Evolutionary conservation across 2,113 vertebrate species (phyloP).

Genomic region (Heterotis niloticus): DNA sequence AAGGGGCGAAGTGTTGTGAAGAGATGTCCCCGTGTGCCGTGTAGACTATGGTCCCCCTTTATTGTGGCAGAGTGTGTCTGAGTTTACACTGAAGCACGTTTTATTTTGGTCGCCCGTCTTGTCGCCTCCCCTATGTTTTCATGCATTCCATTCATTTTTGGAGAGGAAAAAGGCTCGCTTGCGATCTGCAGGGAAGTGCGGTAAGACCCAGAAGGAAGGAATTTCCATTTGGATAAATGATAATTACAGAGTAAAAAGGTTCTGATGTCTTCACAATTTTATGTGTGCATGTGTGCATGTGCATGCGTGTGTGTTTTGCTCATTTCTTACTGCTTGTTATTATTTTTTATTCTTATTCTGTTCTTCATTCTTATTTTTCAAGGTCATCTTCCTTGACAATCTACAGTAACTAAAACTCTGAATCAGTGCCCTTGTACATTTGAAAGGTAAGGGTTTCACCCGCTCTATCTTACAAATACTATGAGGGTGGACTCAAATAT

Average conservation of each 20-base stretch:
- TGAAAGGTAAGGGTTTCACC: too few species aligned
- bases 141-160: slow-evolving; percentile 36
- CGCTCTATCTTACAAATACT: too few species aligned
- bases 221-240: slow-evolving; percentile 27
- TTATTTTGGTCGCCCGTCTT: slow-evolving; percentile 24
- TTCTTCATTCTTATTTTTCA: not conserved
- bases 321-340: not conserved
- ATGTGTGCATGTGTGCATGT: too few species aligned
- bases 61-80: slow-evolving; percentile 26
- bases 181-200: slow-evolving; percentile 34
- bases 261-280: slow-evolving; percentile 13
- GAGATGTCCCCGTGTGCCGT: slow-evolving; percentile 46
- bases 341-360: not conserved
- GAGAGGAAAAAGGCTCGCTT: slow-evolving; percentile 27
- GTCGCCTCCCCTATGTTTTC: slow-evolving; percentile 26
- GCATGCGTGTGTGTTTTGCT: slow-evolving; percentile 23
- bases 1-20: slow-evolving; percentile 26
- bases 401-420: not conserved
- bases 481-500: too few species aligned
- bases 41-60: slow-evolving; percentile 39
- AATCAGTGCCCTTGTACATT: too few species aligned
- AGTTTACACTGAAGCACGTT: slow-evolving; percentile 45
- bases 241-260: slow-evolving; percentile 36
- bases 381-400: not conserved
- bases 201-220: slow-evolving; percentile 32